These are phyloP conservation scores for Epirrhoe alternata DNA, from an alignment of 2,888 invertebrate genomes.

Conservation along the genomic window DNA sequence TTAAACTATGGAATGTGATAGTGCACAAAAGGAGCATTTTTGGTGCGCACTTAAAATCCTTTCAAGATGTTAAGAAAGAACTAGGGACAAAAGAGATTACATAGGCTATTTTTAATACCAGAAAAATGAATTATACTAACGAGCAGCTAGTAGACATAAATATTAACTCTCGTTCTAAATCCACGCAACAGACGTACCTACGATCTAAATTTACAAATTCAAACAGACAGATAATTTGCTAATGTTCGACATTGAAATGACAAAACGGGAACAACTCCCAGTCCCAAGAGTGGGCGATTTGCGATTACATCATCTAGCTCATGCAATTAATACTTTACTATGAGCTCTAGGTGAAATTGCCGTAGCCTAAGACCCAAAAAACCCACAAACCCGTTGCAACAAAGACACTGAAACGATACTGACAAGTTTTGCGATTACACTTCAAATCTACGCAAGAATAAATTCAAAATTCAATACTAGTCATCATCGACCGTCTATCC, in stretches of 20 bases:
- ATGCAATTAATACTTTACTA: slow-evolving; percentile 9
- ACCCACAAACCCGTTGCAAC: background rate
- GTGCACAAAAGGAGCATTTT: too few species aligned
- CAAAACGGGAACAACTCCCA: slow-evolving; percentile 3
- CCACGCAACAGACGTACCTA: background rate
- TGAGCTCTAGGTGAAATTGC: background rate
- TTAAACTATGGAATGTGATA: too few species aligned
- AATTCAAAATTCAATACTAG: slow-evolving; percentile 9
- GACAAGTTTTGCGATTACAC: slow-evolving; percentile 22
- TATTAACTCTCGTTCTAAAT: background rate
- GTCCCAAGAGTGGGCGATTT: slow-evolving; percentile 11
- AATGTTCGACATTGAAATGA: slow-evolving; percentile 2
- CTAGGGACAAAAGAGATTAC: too few species aligned
- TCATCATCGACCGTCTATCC: slow-evolving; percentile 52
- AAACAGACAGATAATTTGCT: slow-evolving; percentile 5
- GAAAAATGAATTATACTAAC: too few species aligned
- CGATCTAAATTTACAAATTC: background rate
- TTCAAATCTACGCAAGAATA: slow-evolving; percentile 14
- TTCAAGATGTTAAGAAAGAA: too few species aligned
- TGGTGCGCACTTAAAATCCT: too few species aligned
- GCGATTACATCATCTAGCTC: slow-evolving; percentile 21
- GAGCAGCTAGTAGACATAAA: background rate
- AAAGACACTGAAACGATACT: slow-evolving; percentile 13
- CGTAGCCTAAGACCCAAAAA: background rate
- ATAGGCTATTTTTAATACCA: too few species aligned